phyloP scores from a whole-genome alignment of 2,888 invertebrate species.

The Metellina segmentata region DNA sequence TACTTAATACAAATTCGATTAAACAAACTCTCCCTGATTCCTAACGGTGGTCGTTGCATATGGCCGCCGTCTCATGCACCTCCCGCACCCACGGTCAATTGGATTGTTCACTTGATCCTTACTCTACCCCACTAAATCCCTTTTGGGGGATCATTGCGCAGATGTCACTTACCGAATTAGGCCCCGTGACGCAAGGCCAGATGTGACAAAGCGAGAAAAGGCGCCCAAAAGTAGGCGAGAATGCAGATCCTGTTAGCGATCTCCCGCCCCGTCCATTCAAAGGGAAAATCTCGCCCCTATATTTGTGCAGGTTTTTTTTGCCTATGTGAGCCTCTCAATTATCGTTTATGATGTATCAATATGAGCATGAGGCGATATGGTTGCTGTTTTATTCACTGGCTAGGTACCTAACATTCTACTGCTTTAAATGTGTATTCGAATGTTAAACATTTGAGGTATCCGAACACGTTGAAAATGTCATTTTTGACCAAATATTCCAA shows the following conservation, averaged over 20 bases:
- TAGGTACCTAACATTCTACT: no score
- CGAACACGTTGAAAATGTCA: no score
- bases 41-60: not conserved
- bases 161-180: constrained; percentile 69
- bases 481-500: no score
- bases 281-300: not conserved
- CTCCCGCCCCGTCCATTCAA: not conserved
- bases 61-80: not conserved
- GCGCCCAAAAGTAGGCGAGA: constrained; percentile 21
- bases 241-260: constrained; percentile 57
- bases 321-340: not conserved
- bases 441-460: no score
- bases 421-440: no score
- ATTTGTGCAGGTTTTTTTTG: constrained; percentile 16
- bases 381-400: not conserved
- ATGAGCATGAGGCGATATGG: not conserved
- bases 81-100: constrained; percentile 58
- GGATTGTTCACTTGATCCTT: constrained; percentile 74
- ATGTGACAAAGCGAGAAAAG: constrained; percentile 55
- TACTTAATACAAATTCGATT: not conserved
- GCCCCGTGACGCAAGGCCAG: constrained; percentile 36
- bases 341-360: not conserved
- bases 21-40: not conserved
- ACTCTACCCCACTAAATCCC: constrained; percentile 3
- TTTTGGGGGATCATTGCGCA: constrained; percentile 46